phyloP scores from a whole-genome alignment of 2,113 vertebrate species.

The Balaenoptera acutorostrata region DNA sequence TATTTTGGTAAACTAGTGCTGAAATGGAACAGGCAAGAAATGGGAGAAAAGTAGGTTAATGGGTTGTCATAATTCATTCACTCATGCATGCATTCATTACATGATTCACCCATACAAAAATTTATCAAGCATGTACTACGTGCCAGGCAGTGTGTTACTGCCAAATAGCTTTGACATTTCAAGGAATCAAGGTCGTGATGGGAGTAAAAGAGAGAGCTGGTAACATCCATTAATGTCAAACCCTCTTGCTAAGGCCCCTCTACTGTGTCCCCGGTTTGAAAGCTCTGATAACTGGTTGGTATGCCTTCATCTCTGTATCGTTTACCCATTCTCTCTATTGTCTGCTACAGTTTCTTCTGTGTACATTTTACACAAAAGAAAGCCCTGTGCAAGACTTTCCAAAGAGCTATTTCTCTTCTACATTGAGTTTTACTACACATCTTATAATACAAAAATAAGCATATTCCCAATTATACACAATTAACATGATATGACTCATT shows the following conservation, averaged over 20 bases:
- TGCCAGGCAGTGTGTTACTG: background rate
- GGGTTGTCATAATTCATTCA: background rate
- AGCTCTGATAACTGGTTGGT: background rate
- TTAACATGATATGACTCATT: background rate
- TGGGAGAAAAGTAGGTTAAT: background rate
- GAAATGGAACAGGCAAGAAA: background rate
- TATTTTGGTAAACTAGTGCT: background rate
- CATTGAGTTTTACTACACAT: background rate
- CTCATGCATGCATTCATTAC: no score
- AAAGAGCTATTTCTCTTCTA: background rate
- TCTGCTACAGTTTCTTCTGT: background rate
- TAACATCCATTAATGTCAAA: background rate
- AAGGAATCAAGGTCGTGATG: background rate
- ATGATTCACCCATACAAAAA: background rate
- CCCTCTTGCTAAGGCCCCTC: background rate
- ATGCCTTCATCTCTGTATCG: background rate
- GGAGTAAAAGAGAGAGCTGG: background rate
- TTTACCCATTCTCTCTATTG: background rate
- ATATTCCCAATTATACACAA: background rate
- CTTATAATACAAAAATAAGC: background rate
- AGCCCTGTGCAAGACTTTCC: background rate
- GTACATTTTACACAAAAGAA: background rate
- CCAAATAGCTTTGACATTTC: background rate
- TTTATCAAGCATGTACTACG: background rate
- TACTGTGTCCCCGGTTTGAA: background rate